A percentile compares a stretch with the other conserved stretches of the same genome.
Evolutionary conservation across 2,797 vertebrate species (phyloP).

Genomic region (Neomorphus geoffroyi): DNA sequence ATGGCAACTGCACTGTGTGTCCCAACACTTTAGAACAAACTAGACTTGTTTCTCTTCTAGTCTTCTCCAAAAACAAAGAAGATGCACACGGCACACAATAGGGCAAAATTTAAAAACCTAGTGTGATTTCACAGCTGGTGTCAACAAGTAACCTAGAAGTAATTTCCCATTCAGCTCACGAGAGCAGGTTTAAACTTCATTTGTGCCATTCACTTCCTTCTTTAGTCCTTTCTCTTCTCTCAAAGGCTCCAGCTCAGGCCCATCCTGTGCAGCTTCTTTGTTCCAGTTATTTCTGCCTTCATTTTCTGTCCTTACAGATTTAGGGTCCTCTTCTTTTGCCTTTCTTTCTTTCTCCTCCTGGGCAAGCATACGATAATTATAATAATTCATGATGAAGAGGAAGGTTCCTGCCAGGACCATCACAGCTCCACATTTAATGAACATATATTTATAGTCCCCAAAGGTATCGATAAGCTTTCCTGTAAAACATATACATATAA

Average conservation of each 20-base stretch:
- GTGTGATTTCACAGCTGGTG: slow-evolving; percentile 16
- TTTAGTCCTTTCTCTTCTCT: not conserved
- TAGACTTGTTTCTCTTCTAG: not conserved
- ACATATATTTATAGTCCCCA: slow-evolving; percentile 83
- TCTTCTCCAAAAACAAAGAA: not conserved
- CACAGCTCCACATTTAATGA: slow-evolving; percentile 81
- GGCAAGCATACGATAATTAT: slow-evolving; percentile 79
- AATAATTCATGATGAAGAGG: slow-evolving; percentile 84
- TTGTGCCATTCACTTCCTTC: slow-evolving; percentile 40
- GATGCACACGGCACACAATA: not conserved
- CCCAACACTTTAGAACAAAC: not conserved
- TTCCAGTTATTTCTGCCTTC: slow-evolving; percentile 18
- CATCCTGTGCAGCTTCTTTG: slow-evolving; percentile 26
- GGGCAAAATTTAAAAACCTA: not conserved
- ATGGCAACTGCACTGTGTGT: not conserved
- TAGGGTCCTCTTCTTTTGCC: not conserved
- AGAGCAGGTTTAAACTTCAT: slow-evolving; percentile 15
- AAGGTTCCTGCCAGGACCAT: slow-evolving; percentile 81
- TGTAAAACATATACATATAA: slow-evolving; percentile 54
- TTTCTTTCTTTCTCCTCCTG: slow-evolving; percentile 67
- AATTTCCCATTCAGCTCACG: not conserved
- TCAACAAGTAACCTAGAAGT: not conserved
- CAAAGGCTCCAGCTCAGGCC: slow-evolving; percentile 11
- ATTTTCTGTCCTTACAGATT: slow-evolving; percentile 55
- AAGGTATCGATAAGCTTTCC: slow-evolving; percentile 80